These are phyloP conservation scores for Vireo griseus DNA, from an alignment of 2,797 vertebrate genomes.

Conservation along the genomic window DNA sequence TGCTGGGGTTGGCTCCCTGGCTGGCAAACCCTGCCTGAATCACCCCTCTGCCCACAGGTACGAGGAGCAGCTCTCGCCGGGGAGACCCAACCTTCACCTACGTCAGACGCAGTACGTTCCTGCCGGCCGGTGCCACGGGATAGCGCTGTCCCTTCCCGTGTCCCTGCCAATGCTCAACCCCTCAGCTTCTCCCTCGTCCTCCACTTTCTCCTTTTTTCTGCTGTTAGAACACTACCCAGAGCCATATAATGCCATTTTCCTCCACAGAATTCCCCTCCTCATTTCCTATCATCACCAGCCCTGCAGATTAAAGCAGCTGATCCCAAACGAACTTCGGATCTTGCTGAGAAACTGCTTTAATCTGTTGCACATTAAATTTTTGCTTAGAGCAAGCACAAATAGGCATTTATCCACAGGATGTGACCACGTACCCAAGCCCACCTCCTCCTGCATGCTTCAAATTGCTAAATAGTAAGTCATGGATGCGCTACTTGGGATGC, in stretches of 20 bases:
- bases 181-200: neutral
- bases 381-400: neutral
- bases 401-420: neutral
- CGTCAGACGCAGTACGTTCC: constrained; percentile 42
- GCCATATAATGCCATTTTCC: neutral
- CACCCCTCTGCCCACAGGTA: neutral
- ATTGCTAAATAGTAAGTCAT: neutral
- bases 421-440: rapidly evolving
- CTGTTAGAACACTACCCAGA: neutral
- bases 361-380: neutral
- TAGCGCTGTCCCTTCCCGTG: neutral
- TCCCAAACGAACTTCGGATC: neutral
- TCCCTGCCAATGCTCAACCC: rapidly evolving
- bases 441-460: neutral
- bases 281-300: neutral
- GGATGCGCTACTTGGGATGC: neutral
- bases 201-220: neutral
- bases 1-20: neutral
- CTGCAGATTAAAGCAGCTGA: neutral
- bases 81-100: neutral
- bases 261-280: neutral
- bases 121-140: rapidly evolving
- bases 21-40: neutral
- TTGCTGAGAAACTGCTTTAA: neutral
- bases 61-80: constrained; percentile 16